These are phyloP conservation scores for Trachelus troglodyta DNA, from an alignment of 2,888 invertebrate species.

Conservation along the genomic window DNA sequence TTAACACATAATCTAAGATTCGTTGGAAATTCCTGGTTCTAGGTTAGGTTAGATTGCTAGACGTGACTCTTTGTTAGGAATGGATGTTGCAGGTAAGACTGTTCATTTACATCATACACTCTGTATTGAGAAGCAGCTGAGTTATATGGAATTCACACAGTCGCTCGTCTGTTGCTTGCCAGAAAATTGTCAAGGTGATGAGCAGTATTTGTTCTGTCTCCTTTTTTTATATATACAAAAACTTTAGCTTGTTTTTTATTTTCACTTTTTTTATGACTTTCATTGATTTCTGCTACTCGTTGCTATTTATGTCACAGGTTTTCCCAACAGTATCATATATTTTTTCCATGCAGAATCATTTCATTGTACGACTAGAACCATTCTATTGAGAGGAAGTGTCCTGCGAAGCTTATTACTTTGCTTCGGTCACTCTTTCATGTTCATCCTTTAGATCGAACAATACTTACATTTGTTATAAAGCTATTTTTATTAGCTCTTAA, in stretches of 20 bases:
- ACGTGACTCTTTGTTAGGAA: conserved; percentile 27
- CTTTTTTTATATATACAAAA: conserved; percentile 8
- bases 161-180: conserved; percentile 17
- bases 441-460: not conserved
- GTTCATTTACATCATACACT: conserved; percentile 32
- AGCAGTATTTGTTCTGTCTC: not conserved
- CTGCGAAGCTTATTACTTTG: not conserved
- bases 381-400: not conserved
- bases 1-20: conserved; percentile 1
- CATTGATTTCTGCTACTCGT: not conserved
- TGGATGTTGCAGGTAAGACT: conserved; percentile 29
- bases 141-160: conserved; percentile 8
- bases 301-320: conserved; percentile 1
- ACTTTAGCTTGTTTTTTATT: conserved; percentile 12
- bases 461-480: not conserved
- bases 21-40: conserved; percentile 29
- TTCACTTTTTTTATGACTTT: not conserved
- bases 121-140: conserved; percentile 6
- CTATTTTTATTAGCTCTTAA: not conserved
- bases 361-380: not conserved
- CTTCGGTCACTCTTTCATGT: not conserved
- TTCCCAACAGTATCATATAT: conserved; percentile 10
- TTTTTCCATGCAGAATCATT: not conserved
- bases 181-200: conserved; percentile 10
- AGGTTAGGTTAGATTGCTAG: conserved; percentile 25